These are phyloP conservation scores for Tor tambroides DNA, from an alignment of 2,113 vertebrate genomes.

Conservation along the genomic window DNA sequence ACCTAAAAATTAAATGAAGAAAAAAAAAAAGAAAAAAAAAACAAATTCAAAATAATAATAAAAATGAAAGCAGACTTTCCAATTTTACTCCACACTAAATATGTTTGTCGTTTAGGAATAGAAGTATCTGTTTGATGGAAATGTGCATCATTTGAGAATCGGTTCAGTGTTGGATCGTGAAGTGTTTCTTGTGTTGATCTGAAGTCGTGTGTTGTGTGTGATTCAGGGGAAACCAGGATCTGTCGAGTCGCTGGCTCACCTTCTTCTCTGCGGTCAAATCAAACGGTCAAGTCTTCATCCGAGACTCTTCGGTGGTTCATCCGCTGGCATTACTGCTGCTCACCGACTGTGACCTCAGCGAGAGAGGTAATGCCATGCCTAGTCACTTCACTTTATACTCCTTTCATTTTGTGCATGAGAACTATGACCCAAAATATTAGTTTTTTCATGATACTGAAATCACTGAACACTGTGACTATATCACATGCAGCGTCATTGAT, in stretches of 20 bases:
- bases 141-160: too few relatives aligned
- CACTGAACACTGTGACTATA: too few relatives aligned
- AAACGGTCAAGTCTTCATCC: slow-evolving; percentile 85
- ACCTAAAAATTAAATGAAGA: too few relatives aligned
- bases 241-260: slow-evolving; percentile 92
- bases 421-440: too few relatives aligned
- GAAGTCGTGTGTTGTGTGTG: not conserved
- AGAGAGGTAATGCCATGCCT: slow-evolving; percentile 76
- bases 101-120: not conserved
- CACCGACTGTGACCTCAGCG: slow-evolving; percentile 84
- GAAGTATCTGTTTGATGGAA: too few relatives aligned
- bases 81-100: not conserved
- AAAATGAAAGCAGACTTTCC: too few relatives aligned
- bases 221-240: slow-evolving; percentile 77
- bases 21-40: too few relatives aligned
- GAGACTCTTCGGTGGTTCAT: slow-evolving; percentile 91
- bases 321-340: slow-evolving; percentile 90
- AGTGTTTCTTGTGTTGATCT: not conserved
- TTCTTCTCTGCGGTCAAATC: slow-evolving; percentile 94
- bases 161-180: too few relatives aligned
- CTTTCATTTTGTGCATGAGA: not conserved
- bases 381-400: not conserved
- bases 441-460: too few relatives aligned
- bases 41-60: too few relatives aligned
- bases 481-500: too few relatives aligned